A percentile compares a stretch with the other conserved stretches of the same genome.
Conservation (phyloP, 2,797 vertebrate species). For the Halcyon chelicuti region DNA sequence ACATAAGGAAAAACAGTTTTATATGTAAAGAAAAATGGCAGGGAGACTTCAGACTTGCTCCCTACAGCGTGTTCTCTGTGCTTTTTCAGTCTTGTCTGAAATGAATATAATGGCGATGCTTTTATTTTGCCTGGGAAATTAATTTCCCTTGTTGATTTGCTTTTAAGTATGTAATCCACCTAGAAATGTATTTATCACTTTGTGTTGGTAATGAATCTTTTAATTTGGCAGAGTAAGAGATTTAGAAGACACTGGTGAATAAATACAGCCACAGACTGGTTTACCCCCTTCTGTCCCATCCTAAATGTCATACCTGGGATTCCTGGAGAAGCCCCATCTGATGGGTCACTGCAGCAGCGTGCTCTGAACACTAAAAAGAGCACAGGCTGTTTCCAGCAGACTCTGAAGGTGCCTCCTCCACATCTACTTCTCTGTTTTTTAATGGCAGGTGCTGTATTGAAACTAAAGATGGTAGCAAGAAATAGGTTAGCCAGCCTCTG, state of each 20-base stretch:
- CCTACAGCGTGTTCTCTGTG: background rate
- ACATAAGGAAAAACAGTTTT: background rate
- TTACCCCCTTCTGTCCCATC: background rate
- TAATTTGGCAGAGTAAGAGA: background rate
- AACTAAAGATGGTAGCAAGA: background rate
- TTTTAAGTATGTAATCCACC: background rate
- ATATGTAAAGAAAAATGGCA: background rate
- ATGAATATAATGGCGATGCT: background rate
- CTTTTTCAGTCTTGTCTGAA: background rate
- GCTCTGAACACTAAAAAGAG: background rate
- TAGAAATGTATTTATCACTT: background rate
- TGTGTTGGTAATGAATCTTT: background rate
- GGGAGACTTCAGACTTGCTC: background rate
- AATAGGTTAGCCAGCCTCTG: background rate
- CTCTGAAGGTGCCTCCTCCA: background rate
- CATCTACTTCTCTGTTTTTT: background rate
- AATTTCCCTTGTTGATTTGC: background rate
- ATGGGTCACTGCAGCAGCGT: background rate
- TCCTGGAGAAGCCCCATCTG: background rate
- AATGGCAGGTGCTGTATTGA: background rate
- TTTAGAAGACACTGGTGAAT: background rate
- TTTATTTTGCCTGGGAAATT: conserved; percentile 5
- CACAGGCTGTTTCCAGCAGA: background rate
- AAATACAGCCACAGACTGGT: background rate
- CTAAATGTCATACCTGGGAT: background rate